A percentile compares a stretch with the other conserved stretches of the same genome.
Evolutionary conservation across 1,140 invertebrate genomes (phyloP).

Genomic region (Bicyclus anynana): DNA sequence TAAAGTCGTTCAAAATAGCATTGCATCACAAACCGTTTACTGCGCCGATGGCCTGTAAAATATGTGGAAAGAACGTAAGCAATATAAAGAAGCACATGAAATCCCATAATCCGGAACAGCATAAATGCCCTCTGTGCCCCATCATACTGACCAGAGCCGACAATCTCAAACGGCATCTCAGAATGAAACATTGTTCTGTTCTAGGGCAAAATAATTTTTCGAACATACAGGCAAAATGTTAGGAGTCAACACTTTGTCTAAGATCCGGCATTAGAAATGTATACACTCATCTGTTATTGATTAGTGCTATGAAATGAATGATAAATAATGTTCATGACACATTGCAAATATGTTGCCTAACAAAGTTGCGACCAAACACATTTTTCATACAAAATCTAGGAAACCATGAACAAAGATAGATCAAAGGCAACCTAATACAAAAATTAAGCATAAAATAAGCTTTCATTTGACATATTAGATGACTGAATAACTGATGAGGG

Average conservation of each 20-base stretch:
- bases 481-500: no score
- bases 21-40: conserved; percentile 48
- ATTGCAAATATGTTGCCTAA: no score
- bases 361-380: no score
- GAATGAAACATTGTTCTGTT: conserved; percentile 81
- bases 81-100: conserved; percentile 86
- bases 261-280: no score
- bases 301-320: no score
- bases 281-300: no score
- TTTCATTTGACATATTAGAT: no score
- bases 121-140: conserved; percentile 82
- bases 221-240: conserved; percentile 61
- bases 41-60: conserved; percentile 75
- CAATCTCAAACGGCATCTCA: conserved; percentile 84
- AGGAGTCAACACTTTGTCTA: not conserved
- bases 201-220: conserved; percentile 48
- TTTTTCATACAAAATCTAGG: no score
- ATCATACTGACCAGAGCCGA: conserved; percentile 83
- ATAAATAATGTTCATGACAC: no score
- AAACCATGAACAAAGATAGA: no score
- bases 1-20: conserved; percentile 56
- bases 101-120: conserved; percentile 83
- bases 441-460: no score
- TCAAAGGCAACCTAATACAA: no score
- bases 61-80: conserved; percentile 84